Percentiles rank a stretch among this genome's conserved stretches.
phyloP scores from a whole-genome alignment of 1,140 invertebrate species.

The Drosophila tristis region DNA sequence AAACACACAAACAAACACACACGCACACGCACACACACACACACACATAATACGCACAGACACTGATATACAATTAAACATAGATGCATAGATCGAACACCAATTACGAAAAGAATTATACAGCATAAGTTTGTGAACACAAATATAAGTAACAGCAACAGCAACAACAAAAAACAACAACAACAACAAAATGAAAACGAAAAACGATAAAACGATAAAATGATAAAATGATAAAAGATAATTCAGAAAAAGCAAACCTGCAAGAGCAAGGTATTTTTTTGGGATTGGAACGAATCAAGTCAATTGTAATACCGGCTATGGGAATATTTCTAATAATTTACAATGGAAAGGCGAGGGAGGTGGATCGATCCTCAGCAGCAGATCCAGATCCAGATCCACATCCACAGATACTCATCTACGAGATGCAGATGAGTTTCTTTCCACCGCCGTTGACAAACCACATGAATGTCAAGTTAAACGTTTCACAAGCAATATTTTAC shows the following conservation, averaged over 20 bases:
- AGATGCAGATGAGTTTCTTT: slow-evolving; percentile 40
- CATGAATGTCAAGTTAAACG: slow-evolving; percentile 77
- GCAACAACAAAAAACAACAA: slow-evolving; percentile 24
- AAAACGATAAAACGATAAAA: neutral
- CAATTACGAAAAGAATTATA: slow-evolving; percentile 36
- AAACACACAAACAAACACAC: slow-evolving; percentile 14
- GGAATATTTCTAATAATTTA: slow-evolving; percentile 45
- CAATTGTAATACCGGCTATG: slow-evolving; percentile 63
- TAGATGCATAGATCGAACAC: neutral
- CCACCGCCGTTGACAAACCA: slow-evolving; percentile 48
- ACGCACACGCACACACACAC: slow-evolving; percentile 9
- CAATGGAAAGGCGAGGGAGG: slow-evolving; percentile 30
- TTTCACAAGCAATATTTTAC: slow-evolving; percentile 82
- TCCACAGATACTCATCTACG: too few relatives aligned
- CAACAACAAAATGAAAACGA: neutral
- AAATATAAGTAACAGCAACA: slow-evolving; percentile 63
- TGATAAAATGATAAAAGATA: neutral
- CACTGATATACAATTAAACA: slow-evolving; percentile 16
- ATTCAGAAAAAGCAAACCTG: slow-evolving; percentile 37
- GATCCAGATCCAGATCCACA: neutral
- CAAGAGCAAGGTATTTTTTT: slow-evolving; percentile 54
- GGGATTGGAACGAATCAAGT: slow-evolving; percentile 49
- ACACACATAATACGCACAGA: slow-evolving; percentile 9
- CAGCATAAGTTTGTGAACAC: slow-evolving; percentile 70
- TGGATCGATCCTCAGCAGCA: neutral